Evolutionary conservation across 2,113 vertebrate genomes (phyloP).

Genomic region (Macrotus californicus): DNA sequence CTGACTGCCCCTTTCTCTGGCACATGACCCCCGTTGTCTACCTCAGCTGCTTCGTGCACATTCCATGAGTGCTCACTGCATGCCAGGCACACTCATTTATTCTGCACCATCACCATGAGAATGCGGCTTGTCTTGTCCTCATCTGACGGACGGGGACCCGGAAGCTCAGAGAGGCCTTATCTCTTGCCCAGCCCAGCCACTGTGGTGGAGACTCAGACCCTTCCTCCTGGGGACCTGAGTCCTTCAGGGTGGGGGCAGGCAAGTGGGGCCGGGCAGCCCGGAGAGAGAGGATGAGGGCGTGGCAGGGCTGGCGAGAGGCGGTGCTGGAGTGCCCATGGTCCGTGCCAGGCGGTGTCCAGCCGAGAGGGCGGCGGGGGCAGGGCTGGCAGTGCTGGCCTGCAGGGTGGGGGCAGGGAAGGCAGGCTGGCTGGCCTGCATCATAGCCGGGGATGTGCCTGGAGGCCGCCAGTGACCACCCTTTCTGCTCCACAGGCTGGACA

Average conservation of each 20-base stretch:
- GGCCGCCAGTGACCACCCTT: constrained; percentile 61
- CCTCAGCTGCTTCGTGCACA: background rate
- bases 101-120: background rate
- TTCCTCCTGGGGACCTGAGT: background rate
- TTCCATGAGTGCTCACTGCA: fast-evolving
- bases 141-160: background rate
- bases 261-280: fast-evolving
- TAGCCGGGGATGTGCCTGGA: background rate
- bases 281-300: background rate
- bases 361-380: constrained; percentile 7
- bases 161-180: too few species aligned
- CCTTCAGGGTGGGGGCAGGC: background rate
- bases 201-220: background rate
- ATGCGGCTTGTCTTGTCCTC: background rate
- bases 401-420: constrained; percentile 47
- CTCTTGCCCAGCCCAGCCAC: background rate
- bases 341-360: constrained; percentile 69
- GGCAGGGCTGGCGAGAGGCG: background rate
- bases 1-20: too few species aligned
- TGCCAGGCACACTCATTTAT: background rate
- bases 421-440: background rate
- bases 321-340: background rate
- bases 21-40: fast-evolving
- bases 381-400: background rate
- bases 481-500: constrained; percentile 94